Evolutionary conservation across 1,140 invertebrate species (phyloP).

Genomic region (Myzus persicae): DNA sequence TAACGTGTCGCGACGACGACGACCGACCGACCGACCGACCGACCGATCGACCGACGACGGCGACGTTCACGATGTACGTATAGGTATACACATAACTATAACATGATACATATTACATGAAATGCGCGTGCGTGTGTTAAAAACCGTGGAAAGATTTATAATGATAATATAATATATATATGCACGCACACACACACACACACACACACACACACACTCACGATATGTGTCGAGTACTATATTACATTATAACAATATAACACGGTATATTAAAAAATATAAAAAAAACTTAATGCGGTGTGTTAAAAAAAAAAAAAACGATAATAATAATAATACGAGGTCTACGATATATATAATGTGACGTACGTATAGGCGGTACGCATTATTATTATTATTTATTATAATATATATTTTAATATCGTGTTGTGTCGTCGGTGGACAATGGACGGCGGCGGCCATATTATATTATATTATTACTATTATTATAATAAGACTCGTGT

Average conservation of each 20-base stretch:
- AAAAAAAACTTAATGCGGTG: background rate
- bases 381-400: background rate
- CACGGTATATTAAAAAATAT: constrained; percentile 3
- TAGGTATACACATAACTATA: background rate
- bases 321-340: background rate
- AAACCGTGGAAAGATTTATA: constrained; percentile 30
- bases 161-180: background rate
- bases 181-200: background rate
- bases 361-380: background rate
- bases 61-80: background rate
- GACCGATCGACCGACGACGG: no score
- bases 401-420: background rate
- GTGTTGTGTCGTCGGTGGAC: constrained; percentile 24
- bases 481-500: background rate
- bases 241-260: constrained; percentile 41
- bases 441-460: constrained; percentile 33
- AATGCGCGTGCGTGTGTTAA: background rate
- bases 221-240: constrained; percentile 1
- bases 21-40: background rate
- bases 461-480: constrained; percentile 19
- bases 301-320: background rate
- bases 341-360: background rate
- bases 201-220: background rate
- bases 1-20: background rate
- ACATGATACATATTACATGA: background rate